A percentile compares a stretch with the other conserved stretches of the same genome.
phyloP scores from a whole-genome alignment of 2,888 invertebrate species.

The Pollenia griseotomentosa region DNA sequence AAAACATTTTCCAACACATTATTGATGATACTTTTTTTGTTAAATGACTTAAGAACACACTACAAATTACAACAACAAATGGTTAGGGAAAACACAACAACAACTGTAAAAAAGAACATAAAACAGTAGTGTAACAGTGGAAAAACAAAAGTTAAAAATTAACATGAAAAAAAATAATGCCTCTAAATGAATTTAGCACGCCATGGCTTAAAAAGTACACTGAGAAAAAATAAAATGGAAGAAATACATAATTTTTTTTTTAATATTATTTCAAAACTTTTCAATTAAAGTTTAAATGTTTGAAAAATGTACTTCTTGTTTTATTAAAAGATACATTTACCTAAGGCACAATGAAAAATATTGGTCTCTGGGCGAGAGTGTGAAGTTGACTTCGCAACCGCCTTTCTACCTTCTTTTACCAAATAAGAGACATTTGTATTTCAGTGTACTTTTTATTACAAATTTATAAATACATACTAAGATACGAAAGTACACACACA shows the following conservation, averaged over 20 bases:
- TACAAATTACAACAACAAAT: slow-evolving; percentile 44
- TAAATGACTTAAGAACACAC: slow-evolving; percentile 60
- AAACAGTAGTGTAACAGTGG: slow-evolving; percentile 60
- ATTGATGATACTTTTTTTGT: slow-evolving; percentile 73
- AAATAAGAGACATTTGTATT: neutral
- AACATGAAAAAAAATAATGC: slow-evolving; percentile 46
- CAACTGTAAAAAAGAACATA: slow-evolving; percentile 19
- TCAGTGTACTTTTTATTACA: slow-evolving; percentile 25
- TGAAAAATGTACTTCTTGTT: no score
- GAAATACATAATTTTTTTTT: no score
- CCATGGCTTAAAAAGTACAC: slow-evolving; percentile 46
- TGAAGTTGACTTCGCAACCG: no score
- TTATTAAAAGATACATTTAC: no score
- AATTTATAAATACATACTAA: slow-evolving; percentile 29
- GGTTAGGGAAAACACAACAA: neutral
- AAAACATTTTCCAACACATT: slow-evolving; percentile 64
- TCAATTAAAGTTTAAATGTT: no score
- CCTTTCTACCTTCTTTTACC: no score
- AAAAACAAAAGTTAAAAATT: slow-evolving; percentile 43
- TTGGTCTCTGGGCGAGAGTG: no score
- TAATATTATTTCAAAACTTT: no score
- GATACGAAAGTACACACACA: neutral
- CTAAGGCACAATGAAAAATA: no score
- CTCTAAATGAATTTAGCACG: slow-evolving; percentile 71
- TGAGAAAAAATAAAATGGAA: slow-evolving; percentile 10